A percentile compares a stretch with the other conserved stretches of the same genome.
Evolutionary conservation across 2,888 invertebrate species (phyloP).

Genomic region (Gasteruption jaculator): DNA sequence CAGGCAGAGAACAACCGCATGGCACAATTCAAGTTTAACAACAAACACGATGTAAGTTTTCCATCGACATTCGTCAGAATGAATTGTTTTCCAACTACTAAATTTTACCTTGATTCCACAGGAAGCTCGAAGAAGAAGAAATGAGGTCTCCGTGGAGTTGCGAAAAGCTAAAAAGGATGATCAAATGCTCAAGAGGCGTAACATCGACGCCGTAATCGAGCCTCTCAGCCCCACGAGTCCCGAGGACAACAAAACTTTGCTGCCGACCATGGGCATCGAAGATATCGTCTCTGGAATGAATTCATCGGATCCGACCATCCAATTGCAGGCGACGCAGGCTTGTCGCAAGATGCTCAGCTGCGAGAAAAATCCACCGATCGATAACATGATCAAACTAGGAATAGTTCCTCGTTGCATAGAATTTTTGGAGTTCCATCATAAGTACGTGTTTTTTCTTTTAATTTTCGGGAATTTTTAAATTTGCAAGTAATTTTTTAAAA

Average conservation of each 20-base stretch:
- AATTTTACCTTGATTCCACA: constrained; percentile 43
- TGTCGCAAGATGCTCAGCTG: constrained; percentile 85
- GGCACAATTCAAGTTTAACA: constrained; percentile 73
- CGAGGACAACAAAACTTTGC: constrained; percentile 48
- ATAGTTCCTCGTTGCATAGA: constrained; percentile 79
- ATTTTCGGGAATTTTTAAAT: constrained; percentile 2
- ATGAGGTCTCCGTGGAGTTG: constrained; percentile 84
- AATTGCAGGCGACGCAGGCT: constrained; percentile 71
- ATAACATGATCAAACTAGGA: constrained; percentile 76
- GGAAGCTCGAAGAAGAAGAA: constrained; percentile 86
- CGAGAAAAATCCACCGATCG: constrained; percentile 88
- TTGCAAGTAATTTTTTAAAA: neutral
- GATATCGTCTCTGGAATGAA: constrained; percentile 73
- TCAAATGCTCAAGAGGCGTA: constrained; percentile 85
- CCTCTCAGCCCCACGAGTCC: constrained; percentile 52
- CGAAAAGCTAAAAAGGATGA: constrained; percentile 93
- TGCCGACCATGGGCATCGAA: constrained; percentile 58
- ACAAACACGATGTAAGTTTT: constrained; percentile 68
- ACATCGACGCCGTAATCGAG: constrained; percentile 62
- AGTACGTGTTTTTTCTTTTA: constrained; percentile 55
- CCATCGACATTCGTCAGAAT: constrained; percentile 10
- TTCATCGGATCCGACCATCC: constrained; percentile 59
- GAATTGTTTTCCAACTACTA: constrained; percentile 8
- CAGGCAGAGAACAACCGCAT: constrained; percentile 61
- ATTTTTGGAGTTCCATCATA: constrained; percentile 67